Evolutionary conservation across 2,888 invertebrate genomes (phyloP).

Genomic region (Dichetophora obliterata): DNA sequence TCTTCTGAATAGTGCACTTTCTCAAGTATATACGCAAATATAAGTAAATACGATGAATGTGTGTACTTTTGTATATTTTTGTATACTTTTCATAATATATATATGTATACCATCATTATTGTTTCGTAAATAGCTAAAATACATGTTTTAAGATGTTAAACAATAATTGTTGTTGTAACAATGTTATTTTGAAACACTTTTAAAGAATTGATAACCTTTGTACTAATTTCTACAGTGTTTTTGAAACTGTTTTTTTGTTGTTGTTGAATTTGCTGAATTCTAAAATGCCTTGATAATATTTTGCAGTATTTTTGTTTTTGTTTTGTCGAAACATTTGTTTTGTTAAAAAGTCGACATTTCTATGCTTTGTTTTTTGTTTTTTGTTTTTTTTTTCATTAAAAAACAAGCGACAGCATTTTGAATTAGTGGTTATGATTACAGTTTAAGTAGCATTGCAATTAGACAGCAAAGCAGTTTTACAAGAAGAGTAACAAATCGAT

Average conservation of each 20-base stretch:
- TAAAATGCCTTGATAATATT: neutral
- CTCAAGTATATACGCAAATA: neutral
- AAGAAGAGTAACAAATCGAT: no score
- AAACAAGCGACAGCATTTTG: neutral
- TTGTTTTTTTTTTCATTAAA: neutral
- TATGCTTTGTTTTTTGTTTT: neutral
- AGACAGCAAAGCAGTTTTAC: no score
- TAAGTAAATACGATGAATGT: no score
- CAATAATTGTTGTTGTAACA: neutral
- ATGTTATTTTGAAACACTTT: neutral
- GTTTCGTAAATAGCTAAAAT: neutral
- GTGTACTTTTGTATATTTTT: neutral
- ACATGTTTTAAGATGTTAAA: neutral
- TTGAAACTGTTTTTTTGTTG: neutral
- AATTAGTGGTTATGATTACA: no score
- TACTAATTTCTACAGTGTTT: slow-evolving; percentile 10
- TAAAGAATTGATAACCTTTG: slow-evolving; percentile 18
- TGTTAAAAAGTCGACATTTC: neutral
- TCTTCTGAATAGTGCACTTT: neutral
- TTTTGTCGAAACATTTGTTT: neutral
- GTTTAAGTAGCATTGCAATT: no score
- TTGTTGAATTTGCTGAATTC: no score
- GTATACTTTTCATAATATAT: neutral
- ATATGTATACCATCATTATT: neutral
- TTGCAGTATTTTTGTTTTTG: neutral